A percentile compares a stretch with the other conserved stretches of the same genome.
phyloP scores from a whole-genome alignment of 2,113 vertebrate species.

The Phaetusa simplex region DNA sequence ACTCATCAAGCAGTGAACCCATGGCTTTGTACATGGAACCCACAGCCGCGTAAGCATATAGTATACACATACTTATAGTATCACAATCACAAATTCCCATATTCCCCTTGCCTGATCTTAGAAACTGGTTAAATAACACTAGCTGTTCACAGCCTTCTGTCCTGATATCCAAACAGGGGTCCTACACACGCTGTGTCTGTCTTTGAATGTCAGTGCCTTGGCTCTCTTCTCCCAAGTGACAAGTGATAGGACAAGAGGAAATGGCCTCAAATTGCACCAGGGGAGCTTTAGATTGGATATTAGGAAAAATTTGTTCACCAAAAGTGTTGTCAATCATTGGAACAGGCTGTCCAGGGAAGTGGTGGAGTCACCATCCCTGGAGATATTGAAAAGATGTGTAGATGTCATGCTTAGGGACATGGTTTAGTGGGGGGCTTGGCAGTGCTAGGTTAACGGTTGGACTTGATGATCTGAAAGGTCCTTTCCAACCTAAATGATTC shows the following conservation, averaged over 20 bases:
- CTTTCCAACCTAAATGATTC: background rate
- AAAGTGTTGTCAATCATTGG: background rate
- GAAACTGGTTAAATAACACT: background rate
- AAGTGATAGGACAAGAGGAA: background rate
- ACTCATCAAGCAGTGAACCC: background rate
- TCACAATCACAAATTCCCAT: background rate
- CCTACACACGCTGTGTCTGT: background rate
- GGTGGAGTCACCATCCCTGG: background rate
- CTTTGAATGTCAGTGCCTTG: background rate
- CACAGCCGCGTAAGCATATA: too few species aligned
- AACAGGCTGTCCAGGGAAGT: background rate
- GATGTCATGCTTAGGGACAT: background rate
- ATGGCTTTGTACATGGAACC: background rate
- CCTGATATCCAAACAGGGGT: background rate
- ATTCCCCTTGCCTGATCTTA: background rate
- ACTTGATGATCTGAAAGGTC: background rate
- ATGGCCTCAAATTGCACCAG: background rate
- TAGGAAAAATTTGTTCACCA: background rate
- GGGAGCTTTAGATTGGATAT: background rate
- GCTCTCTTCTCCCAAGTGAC: background rate
- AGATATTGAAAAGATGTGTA: background rate
- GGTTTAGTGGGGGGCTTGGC: background rate
- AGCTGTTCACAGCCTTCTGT: background rate
- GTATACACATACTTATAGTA: background rate
- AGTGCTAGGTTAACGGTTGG: background rate